Evolutionary conservation across 2,113 vertebrate species (phyloP).

Genomic region (Epinephelus fuscoguttatus): DNA sequence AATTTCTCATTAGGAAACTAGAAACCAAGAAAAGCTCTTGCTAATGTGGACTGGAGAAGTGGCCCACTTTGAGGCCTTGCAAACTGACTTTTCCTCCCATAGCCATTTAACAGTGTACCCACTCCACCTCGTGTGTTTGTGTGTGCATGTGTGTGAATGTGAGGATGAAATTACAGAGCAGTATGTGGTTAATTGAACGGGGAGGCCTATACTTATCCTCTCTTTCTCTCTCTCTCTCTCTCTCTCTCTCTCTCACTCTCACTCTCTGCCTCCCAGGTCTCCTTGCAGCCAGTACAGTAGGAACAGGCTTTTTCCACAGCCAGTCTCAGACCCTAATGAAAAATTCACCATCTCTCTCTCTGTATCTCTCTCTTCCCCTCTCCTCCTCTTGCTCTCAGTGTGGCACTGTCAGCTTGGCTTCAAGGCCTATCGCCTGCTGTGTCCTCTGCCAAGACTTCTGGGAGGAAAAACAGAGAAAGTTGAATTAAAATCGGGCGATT

Average conservation of each 20-base stretch:
- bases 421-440: conserved; percentile 25
- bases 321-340: conserved; percentile 41
- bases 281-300: conserved; percentile 35
- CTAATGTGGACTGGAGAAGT: conserved; percentile 1
- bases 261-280: conserved; percentile 38
- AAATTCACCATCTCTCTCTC: conserved; percentile 36
- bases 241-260: neutral
- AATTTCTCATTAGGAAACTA: conserved; percentile 13
- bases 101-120: conserved; percentile 15
- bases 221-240: neutral
- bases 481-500: conserved; percentile 64
- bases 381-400: neutral
- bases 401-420: conserved; percentile 51
- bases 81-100: conserved; percentile 28
- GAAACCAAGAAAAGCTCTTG: conserved; percentile 24
- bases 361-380: neutral
- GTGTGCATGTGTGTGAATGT: conserved; percentile 23
- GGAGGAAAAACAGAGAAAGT: conserved; percentile 59
- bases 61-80: conserved; percentile 5
- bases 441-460: conserved; percentile 53
- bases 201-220: conserved; percentile 21
- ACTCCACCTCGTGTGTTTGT: conserved; percentile 35
- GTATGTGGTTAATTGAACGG: conserved; percentile 61
- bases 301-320: conserved; percentile 44
- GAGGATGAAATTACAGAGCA: conserved; percentile 71